Conservation (phyloP, 2,797 vertebrate species). For the Danio aesculapii region DNA sequence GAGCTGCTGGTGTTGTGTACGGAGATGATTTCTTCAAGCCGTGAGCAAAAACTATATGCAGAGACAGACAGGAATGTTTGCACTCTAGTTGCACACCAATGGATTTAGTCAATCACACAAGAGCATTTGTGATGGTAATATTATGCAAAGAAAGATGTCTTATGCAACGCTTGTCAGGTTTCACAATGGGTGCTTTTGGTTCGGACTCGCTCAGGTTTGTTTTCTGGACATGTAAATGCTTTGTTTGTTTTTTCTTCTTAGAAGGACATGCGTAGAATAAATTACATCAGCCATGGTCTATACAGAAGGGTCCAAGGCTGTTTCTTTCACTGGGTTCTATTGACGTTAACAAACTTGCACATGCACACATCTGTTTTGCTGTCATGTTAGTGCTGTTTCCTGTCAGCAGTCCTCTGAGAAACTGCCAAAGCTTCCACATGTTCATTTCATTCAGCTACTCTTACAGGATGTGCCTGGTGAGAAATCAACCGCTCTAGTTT, state of each 20-base stretch:
- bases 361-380: conserved; percentile 25
- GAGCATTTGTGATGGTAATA: conserved; percentile 50
- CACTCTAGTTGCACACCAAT: conserved; percentile 59
- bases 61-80: conserved; percentile 80
- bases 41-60: conserved; percentile 63
- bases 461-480: conserved; percentile 29
- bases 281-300: conserved; percentile 4
- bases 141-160: conserved; percentile 58
- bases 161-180: conserved; percentile 76
- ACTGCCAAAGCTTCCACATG: conserved; percentile 26
- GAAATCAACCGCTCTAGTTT: not conserved
- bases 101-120: conserved; percentile 56
- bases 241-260: not conserved
- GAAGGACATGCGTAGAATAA: not conserved
- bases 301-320: not conserved
- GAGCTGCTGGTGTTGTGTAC: conserved; percentile 56
- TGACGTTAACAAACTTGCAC: not conserved
- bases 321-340: not conserved
- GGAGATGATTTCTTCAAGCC: conserved; percentile 56
- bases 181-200: conserved; percentile 64
- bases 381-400: conserved; percentile 31
- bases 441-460: conserved; percentile 24
- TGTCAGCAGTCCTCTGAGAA: not conserved
- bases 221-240: not conserved
- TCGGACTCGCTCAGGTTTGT: conserved; percentile 63